A percentile compares a stretch with the other conserved stretches of the same genome.
Evolutionary conservation across 2,113 vertebrate genomes (phyloP).

Genomic region (Cyanoramphus novaezelandiae): DNA sequence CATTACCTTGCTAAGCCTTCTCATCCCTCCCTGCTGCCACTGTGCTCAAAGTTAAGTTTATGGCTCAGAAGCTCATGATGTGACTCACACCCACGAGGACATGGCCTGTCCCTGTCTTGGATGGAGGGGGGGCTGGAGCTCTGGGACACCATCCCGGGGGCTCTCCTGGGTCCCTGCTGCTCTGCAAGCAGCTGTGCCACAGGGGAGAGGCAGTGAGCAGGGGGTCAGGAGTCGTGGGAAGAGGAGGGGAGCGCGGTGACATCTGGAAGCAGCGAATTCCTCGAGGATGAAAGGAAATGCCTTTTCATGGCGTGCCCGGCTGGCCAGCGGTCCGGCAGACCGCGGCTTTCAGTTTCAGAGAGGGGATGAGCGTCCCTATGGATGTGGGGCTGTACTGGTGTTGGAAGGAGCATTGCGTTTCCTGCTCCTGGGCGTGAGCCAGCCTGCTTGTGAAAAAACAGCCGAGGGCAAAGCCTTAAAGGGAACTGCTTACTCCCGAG

Average conservation of each 20-base stretch:
- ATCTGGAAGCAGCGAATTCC: slow-evolving; percentile 41
- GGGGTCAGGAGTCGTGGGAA: slow-evolving; percentile 59
- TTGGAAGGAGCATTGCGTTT: slow-evolving; percentile 30
- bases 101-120: not conserved
- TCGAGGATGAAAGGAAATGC: slow-evolving; percentile 39
- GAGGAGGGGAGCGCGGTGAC: not conserved
- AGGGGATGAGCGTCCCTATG: not conserved
- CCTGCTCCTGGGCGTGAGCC: slow-evolving; percentile 31
- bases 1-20: not conserved
- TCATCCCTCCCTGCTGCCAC: not conserved
- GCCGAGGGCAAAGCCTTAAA: slow-evolving; percentile 18
- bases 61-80: not conserved
- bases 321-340: not conserved
- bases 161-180: not conserved
- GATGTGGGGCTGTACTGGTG: not conserved
- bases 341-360: not conserved
- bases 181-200: not conserved
- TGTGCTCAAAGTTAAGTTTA: not conserved
- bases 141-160: not conserved
- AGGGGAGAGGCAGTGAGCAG: not conserved
- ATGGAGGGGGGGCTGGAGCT: not conserved
- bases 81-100: not conserved
- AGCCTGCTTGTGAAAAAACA: not conserved
- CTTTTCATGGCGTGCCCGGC: accelerated
- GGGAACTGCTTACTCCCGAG: slow-evolving; percentile 12